Evolutionary conservation across 1,140 invertebrate genomes (phyloP), one percentile per base, ranked within the genome.

Genomic region (Aphis craccivora): DNA sequence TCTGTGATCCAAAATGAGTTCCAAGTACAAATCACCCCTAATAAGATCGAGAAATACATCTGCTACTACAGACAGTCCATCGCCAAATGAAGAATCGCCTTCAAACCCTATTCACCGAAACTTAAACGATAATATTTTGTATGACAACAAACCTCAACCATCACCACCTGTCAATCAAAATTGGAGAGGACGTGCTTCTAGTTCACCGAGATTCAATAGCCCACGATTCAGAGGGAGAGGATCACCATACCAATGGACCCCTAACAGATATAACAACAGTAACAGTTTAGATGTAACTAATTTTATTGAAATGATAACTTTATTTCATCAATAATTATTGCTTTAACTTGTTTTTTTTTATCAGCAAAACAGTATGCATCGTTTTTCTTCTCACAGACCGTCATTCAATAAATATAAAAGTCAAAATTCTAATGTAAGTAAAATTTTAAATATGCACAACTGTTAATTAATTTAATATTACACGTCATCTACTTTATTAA

Each of bases 371-470:
- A 86, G 48, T n/a, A 30, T 23, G 5, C n/a, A n/a, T 76, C 14
- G 60, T 76, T 76, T 35, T 35, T 48, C 60, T 0, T n/a, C 91
- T 40, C 30, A 83, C 25, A 92, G 67, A 76, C 45, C 91, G 18
- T 45, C 35, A 37, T n/a, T 48, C 4, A 83, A 92, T 9, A 35
- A 48, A 92, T 76, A 92, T 83, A 76, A 83, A 48, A 92, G 83
- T 35, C 91, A 76, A 92, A 92, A 84, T 51, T 0, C 11, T 35
- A 92, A 92, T 11, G 91, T 92, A 83, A 92, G 91, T 83, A 30
- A 37, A 5, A 2, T 18, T 76, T 60, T 45, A 18, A 51, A 20
- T 51, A 51, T 51, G 0, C 18, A 14, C 14, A 14, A 18, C 48
- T 51, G 18, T 51, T 2, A 51, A 51, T 35, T 88, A n/a, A 22